A percentile compares a stretch with the other conserved stretches of the same genome.
Evolutionary conservation across 2,113 vertebrate genomes (phyloP).

Genomic region (Lucifuga dentata): DNA sequence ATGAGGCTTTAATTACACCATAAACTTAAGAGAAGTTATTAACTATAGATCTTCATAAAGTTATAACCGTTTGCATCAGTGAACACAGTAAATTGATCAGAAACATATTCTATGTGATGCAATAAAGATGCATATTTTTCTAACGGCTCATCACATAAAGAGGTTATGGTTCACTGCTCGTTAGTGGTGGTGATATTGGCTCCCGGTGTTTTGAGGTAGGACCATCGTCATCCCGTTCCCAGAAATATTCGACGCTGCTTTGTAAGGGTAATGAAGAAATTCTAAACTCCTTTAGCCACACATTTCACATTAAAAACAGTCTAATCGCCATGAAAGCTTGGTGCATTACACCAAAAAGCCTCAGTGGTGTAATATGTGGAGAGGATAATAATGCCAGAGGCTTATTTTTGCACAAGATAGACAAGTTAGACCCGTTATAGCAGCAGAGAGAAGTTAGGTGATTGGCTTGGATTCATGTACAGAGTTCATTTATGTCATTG

Average conservation of each 20-base stretch:
- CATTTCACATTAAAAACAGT: constrained; percentile 29
- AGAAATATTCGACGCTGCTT: constrained; percentile 25
- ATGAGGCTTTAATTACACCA: neutral
- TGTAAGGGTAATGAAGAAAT: constrained; percentile 47
- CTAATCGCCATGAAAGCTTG: constrained; percentile 20
- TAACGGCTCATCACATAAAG: constrained; percentile 22
- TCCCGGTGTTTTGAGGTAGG: constrained; percentile 30
- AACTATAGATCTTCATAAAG: neutral
- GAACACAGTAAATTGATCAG: constrained; percentile 16
- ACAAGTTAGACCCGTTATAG: neutral
- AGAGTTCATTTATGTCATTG: constrained; percentile 12
- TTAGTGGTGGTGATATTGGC: constrained; percentile 35
- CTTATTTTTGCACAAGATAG: constrained; percentile 20
- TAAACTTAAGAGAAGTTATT: neutral
- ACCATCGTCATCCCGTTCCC: constrained; percentile 16
- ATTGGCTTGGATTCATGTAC: constrained; percentile 22
- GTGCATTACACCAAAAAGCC: constrained; percentile 37
- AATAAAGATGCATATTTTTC: constrained; percentile 3
- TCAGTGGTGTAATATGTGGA: constrained; percentile 25
- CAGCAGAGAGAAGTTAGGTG: constrained; percentile 9
- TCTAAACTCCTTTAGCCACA: constrained; percentile 22
- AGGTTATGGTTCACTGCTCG: constrained; percentile 34
- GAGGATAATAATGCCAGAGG: constrained; percentile 26
- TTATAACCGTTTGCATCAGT: neutral
- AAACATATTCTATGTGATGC: constrained; percentile 3